Evolutionary conservation across 2,797 vertebrate genomes (phyloP), one percentile per base, ranked within the genome.

Genomic region (Mormyrus proboscirostris): DNA sequence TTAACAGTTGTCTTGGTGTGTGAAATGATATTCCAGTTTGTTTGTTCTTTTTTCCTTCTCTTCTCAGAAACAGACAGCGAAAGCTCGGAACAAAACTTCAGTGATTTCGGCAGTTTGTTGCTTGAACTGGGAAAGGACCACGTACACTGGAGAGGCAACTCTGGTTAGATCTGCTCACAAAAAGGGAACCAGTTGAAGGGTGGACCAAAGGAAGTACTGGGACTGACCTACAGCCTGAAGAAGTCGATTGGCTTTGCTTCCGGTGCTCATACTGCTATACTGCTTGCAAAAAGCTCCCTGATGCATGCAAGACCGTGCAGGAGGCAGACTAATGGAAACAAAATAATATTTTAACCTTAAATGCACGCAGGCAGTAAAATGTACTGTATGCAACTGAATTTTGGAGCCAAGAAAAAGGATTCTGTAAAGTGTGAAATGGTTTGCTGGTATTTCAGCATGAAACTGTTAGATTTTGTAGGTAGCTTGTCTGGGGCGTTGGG

Each of bases 11-110:
- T 88, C 87, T 8, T 2, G n/a, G 2, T 88, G 51, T 2, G 33
- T 44, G 57, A 2, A 47, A 1, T 3, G 3, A 87, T 29, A 41
- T 89, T 76, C 51, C 57, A 4, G 4, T 62, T 25, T 65, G 8
- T 8, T 33, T 38, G 85, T 5, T 65, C 44, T 22, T 33, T 12
- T 41, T 53, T 65, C 22, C 8, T 92, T 91, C 2, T 84, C 50
- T 79, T 57, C 51, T 22, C 93, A 99, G 99, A 95, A 99, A 98
- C 96, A 98, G 98, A 97, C 98, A 99, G 94, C 98, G 98, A 94
- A 99, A 99, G 96, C 97, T 99, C 92, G 98, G 99, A 92, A 98
- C 98, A 57, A 99, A 99, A 95, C 96, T 99, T 88, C 99, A 99
- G 96, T 99, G 98, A 99, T 93, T 83, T 88, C 44, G 88, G 84